Base-by-base conservation (phyloP, 1,140 invertebrate genomes). In the Lepidostoma basale region DNA sequence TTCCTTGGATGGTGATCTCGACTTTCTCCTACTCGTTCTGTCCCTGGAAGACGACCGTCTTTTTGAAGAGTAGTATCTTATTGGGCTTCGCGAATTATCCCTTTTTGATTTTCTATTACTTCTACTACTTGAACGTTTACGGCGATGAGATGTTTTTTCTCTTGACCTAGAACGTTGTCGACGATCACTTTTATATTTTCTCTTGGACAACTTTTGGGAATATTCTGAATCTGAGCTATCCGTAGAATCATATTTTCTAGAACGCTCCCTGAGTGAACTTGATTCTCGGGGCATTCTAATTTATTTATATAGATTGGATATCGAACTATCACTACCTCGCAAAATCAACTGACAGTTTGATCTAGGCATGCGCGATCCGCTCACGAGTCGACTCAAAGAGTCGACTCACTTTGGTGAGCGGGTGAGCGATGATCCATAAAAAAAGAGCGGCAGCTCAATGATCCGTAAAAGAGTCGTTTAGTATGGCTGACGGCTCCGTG, bases 61-160 rank as follows among this genome's bases (percentile, higher is more conserved):
- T 25, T 54, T 68, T 20, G 67, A 68, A 28, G 30, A 42, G 23
- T 68, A 68, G 39, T 69, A 64, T 69, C 67, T 56, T 16, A 36
- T 44, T 3, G 67, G 60, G 39, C 59, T 69, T 30, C 60, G 47
- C 3, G 67, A 69, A 47, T 20, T 40, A 26, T 28, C 40, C n/a
- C 56, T 59, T 12, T 23, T 58, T 8, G 64, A 59, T 59, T 36
- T 59, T 59, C 49, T 67, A 39, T 67, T 67, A 40, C 54, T 47
- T 12, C 54, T 56, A 14, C 64, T 67, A 14, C 40, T 18, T 18
- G 64, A 67, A 8, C 64, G 52, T 25, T 54, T 54, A 18, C 40
- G 56, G 2, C 42, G 39, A 14, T 49, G 18, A 26, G 45, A 39
- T 18, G 64, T 59, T 25, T 47, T 67, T 39, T 67, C 64, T 67